phyloP scores from a whole-genome alignment of 2,797 vertebrate species.

The Sciaenops ocellatus region DNA sequence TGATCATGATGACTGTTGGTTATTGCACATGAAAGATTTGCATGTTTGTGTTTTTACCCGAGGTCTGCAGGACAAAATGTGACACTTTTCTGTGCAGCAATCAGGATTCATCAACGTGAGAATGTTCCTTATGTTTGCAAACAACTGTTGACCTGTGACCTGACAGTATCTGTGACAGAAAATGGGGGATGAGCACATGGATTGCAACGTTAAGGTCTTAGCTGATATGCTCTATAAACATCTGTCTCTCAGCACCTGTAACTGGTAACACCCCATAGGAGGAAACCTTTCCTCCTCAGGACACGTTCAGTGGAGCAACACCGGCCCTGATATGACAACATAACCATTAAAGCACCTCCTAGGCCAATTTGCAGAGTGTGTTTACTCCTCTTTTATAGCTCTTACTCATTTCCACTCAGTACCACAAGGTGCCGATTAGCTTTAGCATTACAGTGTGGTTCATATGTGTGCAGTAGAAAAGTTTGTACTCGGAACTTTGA shows the following conservation, averaged over 20 bases:
- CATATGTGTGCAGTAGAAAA: slow-evolving; percentile 15
- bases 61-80: no score
- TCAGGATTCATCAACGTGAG: no score
- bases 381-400: slow-evolving; percentile 35
- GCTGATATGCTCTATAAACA: slow-evolving; percentile 27
- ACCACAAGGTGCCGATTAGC: slow-evolving; percentile 36
- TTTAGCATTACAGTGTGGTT: slow-evolving; percentile 22
- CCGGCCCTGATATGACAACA: slow-evolving; percentile 35
- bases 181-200: neutral
- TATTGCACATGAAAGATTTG: no score
- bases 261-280: slow-evolving; percentile 11
- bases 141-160: no score
- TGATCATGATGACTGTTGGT: no score
- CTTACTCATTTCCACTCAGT: slow-evolving; percentile 9
- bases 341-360: slow-evolving; percentile 27
- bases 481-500: slow-evolving; percentile 8
- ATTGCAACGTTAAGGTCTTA: neutral
- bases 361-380: slow-evolving; percentile 10
- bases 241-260: slow-evolving; percentile 42
- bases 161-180: neutral
- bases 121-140: no score
- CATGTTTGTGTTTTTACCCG: no score
- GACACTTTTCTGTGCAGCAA: no score
- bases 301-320: slow-evolving; percentile 58
- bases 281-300: slow-evolving; percentile 34